Conservation (phyloP, 2,888 invertebrate species). For the Pegoplata infirma region DNA sequence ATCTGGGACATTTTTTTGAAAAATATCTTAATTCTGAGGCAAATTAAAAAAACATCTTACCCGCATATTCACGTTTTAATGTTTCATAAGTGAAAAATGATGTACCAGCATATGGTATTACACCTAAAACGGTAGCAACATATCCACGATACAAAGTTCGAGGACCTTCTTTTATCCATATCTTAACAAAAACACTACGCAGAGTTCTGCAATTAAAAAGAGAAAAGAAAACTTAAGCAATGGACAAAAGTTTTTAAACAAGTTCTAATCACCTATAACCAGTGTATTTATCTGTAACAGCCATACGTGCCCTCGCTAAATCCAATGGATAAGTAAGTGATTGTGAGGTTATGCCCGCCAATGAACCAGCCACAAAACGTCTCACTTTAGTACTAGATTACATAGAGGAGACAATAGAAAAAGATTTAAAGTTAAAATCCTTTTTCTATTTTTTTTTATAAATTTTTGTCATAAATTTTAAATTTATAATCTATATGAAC, state of each 20-base stretch:
- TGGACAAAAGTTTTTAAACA: background rate
- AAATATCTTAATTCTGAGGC: too few species aligned
- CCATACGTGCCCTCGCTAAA: constrained; percentile 97
- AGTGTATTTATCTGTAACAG: constrained; percentile 88
- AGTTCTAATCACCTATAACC: constrained; percentile 82
- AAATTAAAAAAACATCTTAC: constrained; percentile 80
- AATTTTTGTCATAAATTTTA: background rate
- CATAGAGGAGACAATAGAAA: too few species aligned
- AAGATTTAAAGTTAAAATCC: background rate
- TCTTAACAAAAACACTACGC: constrained; percentile 82
- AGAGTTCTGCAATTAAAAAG: constrained; percentile 76
- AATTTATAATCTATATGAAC: constrained; percentile 54
- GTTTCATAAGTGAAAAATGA: constrained; percentile 99
- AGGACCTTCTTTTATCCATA: constrained; percentile 88
- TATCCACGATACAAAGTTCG: constrained; percentile 90
- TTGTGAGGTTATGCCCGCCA: constrained; percentile 97
- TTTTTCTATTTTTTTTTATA: background rate
- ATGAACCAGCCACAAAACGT: constrained; percentile 90
- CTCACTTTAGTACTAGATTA: constrained; percentile 75
- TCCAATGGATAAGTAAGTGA: constrained; percentile 97
- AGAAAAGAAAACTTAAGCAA: too few species aligned
- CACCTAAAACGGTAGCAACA: constrained; percentile 93
- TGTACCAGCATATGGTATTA: constrained; percentile 97
- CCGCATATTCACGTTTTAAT: constrained; percentile 87
- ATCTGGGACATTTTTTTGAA: too few species aligned